Percentiles rank a stretch among this genome's conserved stretches.
phyloP scores from a whole-genome alignment of 1,140 invertebrate genomes.

The Cardiocondyla obscurior region DNA sequence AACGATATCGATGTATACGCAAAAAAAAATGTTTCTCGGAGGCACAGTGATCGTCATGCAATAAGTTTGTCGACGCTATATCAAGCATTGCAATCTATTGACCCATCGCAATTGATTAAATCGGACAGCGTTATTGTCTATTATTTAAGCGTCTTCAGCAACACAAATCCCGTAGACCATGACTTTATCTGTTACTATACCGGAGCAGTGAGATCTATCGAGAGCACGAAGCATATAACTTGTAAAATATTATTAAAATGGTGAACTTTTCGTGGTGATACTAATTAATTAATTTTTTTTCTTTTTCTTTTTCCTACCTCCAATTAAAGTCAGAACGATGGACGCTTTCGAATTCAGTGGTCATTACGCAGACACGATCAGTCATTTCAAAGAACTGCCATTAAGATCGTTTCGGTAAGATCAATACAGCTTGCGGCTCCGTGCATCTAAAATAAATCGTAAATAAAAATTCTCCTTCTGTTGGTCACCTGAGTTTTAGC shows the following conservation, averaged over 20 bases:
- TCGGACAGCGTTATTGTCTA: slow-evolving; percentile 28
- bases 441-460: background rate
- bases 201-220: background rate
- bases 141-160: slow-evolving; percentile 53
- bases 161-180: slow-evolving; percentile 40
- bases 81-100: slow-evolving; percentile 43
- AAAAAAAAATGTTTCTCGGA: background rate
- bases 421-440: too few relatives aligned
- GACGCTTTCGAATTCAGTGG: slow-evolving; percentile 32
- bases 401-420: slow-evolving; percentile 51
- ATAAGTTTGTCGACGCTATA: background rate
- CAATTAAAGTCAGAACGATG: slow-evolving; percentile 2
- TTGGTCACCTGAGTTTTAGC: background rate
- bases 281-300: too few relatives aligned
- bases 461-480: background rate
- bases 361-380: slow-evolving; percentile 6
- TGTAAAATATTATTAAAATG: background rate
- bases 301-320: background rate
- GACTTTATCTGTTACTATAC: slow-evolving; percentile 5
- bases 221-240: background rate
- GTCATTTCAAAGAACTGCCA: slow-evolving; percentile 6
- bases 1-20: background rate
- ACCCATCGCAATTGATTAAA: slow-evolving; percentile 9
- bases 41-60: slow-evolving; percentile 29
- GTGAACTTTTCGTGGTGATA: background rate